Base-by-base conservation (phyloP, 2,113 vertebrate genomes). In the Heterocephalus glaber region DNA sequence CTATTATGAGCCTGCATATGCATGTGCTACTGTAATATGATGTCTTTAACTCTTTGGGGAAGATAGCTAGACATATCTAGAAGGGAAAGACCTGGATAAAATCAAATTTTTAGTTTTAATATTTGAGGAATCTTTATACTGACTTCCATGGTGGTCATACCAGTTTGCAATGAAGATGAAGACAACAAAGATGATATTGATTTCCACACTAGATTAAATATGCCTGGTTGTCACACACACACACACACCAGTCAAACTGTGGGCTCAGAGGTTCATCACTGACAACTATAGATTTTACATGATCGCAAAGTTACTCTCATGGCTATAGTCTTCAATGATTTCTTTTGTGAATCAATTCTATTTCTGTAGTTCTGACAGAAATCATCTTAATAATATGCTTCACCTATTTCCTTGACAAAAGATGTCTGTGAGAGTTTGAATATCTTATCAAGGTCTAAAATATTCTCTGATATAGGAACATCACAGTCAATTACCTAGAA, bases 201-300 rank as follows among this genome's bases (percentile, higher is more conserved):
- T 63, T 66, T 9, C 47, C 81, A 35, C 1, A 7, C 12, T 4
- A 30, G 10, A 4, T 76, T 61, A 58, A 94, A 61, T 61, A 54
- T 24, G 13, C 20, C 1, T 14, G 47, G 1, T 8, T 13, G 1
- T 81, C 30, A 35, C 33, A 47, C 22, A 20, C 3, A 58, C 30
- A 35, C 33, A 47, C 22, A 20, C 3, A 58, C 56, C 19, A 17
- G 56, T 72, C 22, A 20, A 33, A 79, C 16, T 10, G 8, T 56
- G 88, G 54, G 33, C 63, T n/a, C 6, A 22, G 76, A 68, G 41
- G 35, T 20, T 35, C 65, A 47, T 47, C 80, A 68, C 30, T 10
- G 13, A 24, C 26, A 1, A 30, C 4, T 28, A 28, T 0, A 44
- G 22, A 13, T 22, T 41, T 22, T 5, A 54, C 12, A 33, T 2